Evolutionary conservation across 2,113 vertebrate genomes (phyloP).

Genomic region (Arothron firmamentum): DNA sequence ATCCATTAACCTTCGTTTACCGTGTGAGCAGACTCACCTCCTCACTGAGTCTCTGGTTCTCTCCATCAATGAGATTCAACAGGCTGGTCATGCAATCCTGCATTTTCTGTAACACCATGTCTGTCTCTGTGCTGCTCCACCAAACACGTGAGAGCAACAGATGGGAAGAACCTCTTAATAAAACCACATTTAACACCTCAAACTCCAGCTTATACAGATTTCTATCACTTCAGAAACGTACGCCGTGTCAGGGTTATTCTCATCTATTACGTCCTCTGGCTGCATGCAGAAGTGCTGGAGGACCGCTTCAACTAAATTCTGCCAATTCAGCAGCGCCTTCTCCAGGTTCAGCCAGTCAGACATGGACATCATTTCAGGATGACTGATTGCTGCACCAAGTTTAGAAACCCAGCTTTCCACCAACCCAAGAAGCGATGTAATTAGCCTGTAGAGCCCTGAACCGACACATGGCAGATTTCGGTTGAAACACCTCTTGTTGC

Average conservation of each 20-base stretch:
- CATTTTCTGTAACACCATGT: constrained; percentile 40
- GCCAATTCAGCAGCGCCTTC: constrained; percentile 59
- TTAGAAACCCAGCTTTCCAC: constrained; percentile 74
- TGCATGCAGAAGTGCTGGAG: constrained; percentile 43
- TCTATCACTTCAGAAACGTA: constrained; percentile 47
- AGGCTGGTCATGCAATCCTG: constrained; percentile 55
- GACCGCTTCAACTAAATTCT: constrained; percentile 54
- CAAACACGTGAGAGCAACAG: not conserved
- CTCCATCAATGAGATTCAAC: constrained; percentile 55
- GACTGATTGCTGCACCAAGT: constrained; percentile 31
- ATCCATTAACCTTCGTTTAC: not conserved
- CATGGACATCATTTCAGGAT: not conserved
- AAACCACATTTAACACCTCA: too few relatives aligned
- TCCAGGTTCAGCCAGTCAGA: constrained; percentile 69
- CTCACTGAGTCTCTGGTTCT: constrained; percentile 61
- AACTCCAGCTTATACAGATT: too few relatives aligned
- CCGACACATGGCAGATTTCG: not conserved
- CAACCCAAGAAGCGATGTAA: constrained; percentile 61
- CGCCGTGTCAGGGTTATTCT: constrained; percentile 31
- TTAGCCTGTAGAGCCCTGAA: constrained; percentile 68
- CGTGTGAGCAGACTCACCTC: constrained; percentile 54
- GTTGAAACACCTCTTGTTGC: too few relatives aligned
- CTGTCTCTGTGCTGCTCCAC: constrained; percentile 50
- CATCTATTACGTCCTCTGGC: constrained; percentile 29
- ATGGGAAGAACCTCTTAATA: not conserved